These are phyloP conservation scores for Anagrus nilaparvatae DNA, from an alignment of 1,140 invertebrate genomes.

Conservation along the genomic window DNA sequence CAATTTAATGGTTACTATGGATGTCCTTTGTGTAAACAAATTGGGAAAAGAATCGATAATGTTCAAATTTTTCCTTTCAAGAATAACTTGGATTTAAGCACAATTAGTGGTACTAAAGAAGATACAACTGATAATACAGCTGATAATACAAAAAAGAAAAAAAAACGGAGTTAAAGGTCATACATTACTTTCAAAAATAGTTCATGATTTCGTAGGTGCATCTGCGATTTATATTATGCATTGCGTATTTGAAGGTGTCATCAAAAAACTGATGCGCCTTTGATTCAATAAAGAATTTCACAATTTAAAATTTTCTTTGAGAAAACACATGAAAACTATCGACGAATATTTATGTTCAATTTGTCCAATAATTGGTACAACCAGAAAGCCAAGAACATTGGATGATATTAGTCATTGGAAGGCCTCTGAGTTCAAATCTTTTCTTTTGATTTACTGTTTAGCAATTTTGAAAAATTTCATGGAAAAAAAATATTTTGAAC, in stretches of 20 bases:
- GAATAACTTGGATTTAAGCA: neutral
- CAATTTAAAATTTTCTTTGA: slow-evolving; percentile 10
- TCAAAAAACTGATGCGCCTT: neutral
- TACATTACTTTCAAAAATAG: neutral
- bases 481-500: slow-evolving; percentile 10
- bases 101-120: too few species aligned
- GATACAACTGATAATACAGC: neutral
- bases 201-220: neutral
- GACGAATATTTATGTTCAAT: slow-evolving; percentile 6
- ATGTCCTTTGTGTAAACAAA: slow-evolving; percentile 1
- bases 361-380: slow-evolving; percentile 13
- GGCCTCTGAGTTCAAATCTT: slow-evolving; percentile 16
- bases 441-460: slow-evolving; percentile 9
- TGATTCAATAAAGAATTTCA: neutral
- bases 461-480: slow-evolving; percentile 14
- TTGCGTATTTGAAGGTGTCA: too few species aligned
- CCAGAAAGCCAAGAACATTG: slow-evolving; percentile 14
- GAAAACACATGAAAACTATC: neutral
- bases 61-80: neutral
- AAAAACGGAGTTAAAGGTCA: neutral
- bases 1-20: slow-evolving; percentile 6
- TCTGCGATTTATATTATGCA: neutral
- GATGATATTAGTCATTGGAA: slow-evolving; percentile 16
- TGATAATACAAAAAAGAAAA: neutral
- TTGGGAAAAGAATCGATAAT: neutral